Evolutionary conservation across 2,797 vertebrate species (phyloP).

Genomic region (Capromys pilorides): DNA sequence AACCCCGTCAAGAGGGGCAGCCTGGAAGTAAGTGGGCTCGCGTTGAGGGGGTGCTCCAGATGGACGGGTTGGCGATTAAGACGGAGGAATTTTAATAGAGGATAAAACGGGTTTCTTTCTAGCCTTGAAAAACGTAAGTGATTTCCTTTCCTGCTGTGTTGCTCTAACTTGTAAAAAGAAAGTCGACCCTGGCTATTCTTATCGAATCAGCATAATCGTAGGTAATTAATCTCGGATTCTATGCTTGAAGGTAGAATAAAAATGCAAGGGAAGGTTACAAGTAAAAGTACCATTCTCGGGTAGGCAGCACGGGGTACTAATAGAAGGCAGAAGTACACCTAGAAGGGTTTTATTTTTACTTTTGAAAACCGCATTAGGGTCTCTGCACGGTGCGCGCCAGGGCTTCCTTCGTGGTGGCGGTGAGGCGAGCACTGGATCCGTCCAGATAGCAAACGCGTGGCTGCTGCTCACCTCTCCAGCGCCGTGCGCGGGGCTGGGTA

Average conservation of each 20-base stretch:
- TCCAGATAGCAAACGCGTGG: background rate
- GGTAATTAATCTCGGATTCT: background rate
- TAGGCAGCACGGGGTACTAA: too few species aligned
- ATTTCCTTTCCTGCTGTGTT: background rate
- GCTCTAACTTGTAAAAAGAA: background rate
- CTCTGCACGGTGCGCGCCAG: background rate
- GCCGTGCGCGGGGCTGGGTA: background rate
- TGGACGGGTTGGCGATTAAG: background rate
- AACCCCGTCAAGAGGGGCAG: slow-evolving; percentile 96
- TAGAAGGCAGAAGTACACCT: background rate
- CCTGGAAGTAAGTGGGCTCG: slow-evolving; percentile 90
- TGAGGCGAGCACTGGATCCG: background rate
- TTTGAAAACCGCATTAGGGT: background rate
- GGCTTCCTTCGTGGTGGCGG: background rate
- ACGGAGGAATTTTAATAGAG: slow-evolving; percentile 8
- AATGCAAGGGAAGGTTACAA: background rate
- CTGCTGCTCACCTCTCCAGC: background rate
- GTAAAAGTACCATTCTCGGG: background rate
- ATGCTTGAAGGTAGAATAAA: background rate
- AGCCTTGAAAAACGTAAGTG: background rate
- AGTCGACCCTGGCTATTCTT: background rate
- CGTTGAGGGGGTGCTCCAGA: background rate
- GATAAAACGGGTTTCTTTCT: background rate
- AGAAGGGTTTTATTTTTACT: background rate
- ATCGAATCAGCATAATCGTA: background rate